Conservation (phyloP, 2,113 vertebrate species). For the Ursus arctos region DNA sequence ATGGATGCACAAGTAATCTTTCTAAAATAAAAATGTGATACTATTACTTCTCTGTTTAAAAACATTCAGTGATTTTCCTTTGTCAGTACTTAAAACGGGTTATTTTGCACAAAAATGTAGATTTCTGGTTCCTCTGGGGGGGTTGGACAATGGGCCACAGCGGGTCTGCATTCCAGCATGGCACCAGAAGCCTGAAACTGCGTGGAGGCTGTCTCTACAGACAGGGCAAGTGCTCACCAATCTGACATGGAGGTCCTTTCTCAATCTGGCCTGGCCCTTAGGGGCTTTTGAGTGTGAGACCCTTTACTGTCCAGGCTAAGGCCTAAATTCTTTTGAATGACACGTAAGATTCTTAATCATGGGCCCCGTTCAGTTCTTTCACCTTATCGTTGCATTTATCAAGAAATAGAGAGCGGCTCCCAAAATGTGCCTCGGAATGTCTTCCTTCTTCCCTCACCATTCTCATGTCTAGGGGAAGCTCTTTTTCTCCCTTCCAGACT, state of each 20-base stretch:
- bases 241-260: no score
- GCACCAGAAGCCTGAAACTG: not conserved
- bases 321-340: not conserved
- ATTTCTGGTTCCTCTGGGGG: not conserved
- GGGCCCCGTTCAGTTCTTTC: not conserved
- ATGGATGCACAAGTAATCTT: not conserved
- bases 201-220: not conserved
- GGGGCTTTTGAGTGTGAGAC: not conserved
- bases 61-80: not conserved
- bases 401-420: not conserved
- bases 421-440: not conserved
- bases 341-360: not conserved
- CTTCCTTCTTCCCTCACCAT: not conserved
- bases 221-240: not conserved
- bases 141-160: not conserved
- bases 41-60: not conserved
- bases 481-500: not conserved
- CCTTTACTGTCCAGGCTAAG: not conserved
- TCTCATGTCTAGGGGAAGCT: not conserved
- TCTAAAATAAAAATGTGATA: constrained; percentile 21
- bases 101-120: not conserved
- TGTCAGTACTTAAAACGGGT: not conserved
- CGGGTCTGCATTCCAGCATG: not conserved
- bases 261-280: not conserved
- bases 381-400: not conserved